Percentiles rank a stretch among this genome's conserved stretches.
Evolutionary conservation across 1,140 invertebrate species (phyloP).

Genomic region (Acyrthosiphon pisum): DNA sequence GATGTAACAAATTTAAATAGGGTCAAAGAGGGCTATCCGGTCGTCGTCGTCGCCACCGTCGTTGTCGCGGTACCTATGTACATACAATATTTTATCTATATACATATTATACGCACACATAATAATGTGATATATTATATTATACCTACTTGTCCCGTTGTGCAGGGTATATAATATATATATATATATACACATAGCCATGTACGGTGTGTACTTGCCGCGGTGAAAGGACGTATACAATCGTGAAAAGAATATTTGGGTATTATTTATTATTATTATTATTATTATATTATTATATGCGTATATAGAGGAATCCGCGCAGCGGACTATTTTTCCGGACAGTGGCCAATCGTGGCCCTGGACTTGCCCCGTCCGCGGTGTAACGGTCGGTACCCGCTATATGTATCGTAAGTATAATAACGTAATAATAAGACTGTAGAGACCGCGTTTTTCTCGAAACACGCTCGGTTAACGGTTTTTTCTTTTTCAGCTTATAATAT

Average conservation of each 20-base stretch:
- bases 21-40: constrained; percentile 53
- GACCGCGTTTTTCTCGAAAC: neutral
- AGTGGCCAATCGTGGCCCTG: neutral
- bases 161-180: neutral
- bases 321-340: constrained; percentile 21
- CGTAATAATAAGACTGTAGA: neutral
- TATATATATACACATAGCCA: neutral
- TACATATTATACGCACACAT: neutral
- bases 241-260: constrained; percentile 43
- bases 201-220: neutral
- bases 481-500: neutral
- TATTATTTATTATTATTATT: constrained; percentile 20
- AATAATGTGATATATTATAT: no score
- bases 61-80: neutral
- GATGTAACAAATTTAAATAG: constrained; percentile 57
- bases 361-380: neutral
- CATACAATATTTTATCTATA: neutral
- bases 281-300: constrained; percentile 17
- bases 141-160: neutral
- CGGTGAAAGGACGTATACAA: neutral
- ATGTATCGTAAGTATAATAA: neutral
- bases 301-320: neutral
- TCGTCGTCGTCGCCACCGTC: neutral
- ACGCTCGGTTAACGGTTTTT: constrained; percentile 34
- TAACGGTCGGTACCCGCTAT: constrained; percentile 45